Evolutionary conservation across 2,888 invertebrate species (phyloP), one percentile per base, ranked within the genome.

Genomic region (Blastobasis adustella): DNA sequence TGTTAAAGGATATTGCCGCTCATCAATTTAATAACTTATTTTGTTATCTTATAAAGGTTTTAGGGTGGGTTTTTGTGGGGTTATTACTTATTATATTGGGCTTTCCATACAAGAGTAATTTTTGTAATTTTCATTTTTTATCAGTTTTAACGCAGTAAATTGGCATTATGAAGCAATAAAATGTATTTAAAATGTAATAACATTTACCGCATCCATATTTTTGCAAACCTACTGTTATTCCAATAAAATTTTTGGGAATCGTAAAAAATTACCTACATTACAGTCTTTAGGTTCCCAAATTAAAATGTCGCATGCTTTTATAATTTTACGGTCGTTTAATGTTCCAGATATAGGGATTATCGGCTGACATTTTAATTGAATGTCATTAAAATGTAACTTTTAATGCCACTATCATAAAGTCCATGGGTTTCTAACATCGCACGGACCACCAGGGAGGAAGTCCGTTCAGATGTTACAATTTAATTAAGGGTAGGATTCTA

Each of bases 381-480:
- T 63, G 63, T 67, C 72, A 67, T 76, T 73, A 75, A 74, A 72
- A 71, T 65, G 67, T 69, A 66, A 66, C 70, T 62, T 76, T 76
- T 74, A 78, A 64, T 65, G 62, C 64, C 61, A 61, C 60, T 58
- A 55, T 64, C 66, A 70, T 78, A 75, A 73, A 75, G 65, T 61
- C 62, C 61, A 64, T 62, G 61, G 62, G 61, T 62, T 62, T 66
- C 63, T 67, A 70, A 68, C 55, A 56, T 61, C 47, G 59, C 69
- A 71, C 68, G 64, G 85, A 84, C 84, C 86, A 83, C 86, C 85
- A 65, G 65, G 47, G 63, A 62, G 67, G 70, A 78, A 77, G 84
- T 84, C 83, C 84, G 84, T 79, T 85, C 75, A 80, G 75, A 81
- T 83, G 86, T 81, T 79, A 85, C 81, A 85, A 81, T 87, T 87